Percentiles rank a stretch among this genome's conserved stretches.
Conservation (phyloP, 2,888 invertebrate species). For the Lottia scabra region DNA sequence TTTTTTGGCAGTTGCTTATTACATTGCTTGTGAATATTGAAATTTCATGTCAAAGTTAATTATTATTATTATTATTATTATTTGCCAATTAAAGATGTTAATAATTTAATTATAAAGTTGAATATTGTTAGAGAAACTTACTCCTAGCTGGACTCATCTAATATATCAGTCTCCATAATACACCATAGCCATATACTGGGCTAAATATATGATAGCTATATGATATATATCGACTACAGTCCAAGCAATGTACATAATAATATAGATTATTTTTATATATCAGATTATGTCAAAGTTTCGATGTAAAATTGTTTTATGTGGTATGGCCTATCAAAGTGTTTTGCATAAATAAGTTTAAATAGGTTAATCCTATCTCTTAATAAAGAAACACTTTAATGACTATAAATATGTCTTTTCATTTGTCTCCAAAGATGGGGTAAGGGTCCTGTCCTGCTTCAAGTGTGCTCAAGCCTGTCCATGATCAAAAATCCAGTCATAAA, state of each 20-base stretch:
- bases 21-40: not conserved
- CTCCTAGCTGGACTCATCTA: not conserved
- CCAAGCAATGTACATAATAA: conserved; percentile 19
- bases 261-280: conserved; percentile 29
- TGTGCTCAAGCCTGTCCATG: no score
- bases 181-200: no score
- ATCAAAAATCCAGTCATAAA: no score
- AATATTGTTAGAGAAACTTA: not conserved
- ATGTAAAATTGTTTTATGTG: conserved; percentile 17
- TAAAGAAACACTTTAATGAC: conserved; percentile 40
- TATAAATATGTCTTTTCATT: conserved; percentile 11
- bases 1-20: not conserved
- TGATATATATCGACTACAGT: not conserved
- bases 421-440: no score
- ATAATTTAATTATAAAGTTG: not conserved
- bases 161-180: not conserved
- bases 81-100: not conserved
- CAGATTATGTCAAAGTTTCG: conserved; percentile 17
- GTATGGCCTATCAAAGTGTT: conserved; percentile 23
- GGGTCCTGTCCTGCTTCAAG: no score
- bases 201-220: no score
- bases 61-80: not conserved
- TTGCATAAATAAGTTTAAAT: conserved; percentile 45
- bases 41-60: not conserved
- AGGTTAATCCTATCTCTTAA: conserved; percentile 54